These are phyloP conservation scores for Eulithis testata DNA, from an alignment of 2,888 invertebrate genomes.

Conservation along the genomic window DNA sequence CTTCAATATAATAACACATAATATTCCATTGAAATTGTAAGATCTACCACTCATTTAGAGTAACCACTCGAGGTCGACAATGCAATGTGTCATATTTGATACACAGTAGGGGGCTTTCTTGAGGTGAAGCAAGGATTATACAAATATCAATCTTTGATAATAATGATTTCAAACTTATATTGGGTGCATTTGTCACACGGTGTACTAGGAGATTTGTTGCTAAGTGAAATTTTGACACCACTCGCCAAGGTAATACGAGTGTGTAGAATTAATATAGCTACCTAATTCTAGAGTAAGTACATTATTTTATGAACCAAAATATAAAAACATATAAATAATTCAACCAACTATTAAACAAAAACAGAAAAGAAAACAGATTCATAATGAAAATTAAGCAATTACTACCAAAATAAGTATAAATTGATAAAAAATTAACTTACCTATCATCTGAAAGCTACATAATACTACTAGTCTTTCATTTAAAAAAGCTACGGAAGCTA, in stretches of 20 bases:
- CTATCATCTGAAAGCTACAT: too few species aligned
- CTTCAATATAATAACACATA: slow-evolving; percentile 39
- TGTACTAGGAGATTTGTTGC: background rate
- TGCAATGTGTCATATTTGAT: slow-evolving; percentile 68
- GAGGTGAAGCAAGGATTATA: slow-evolving; percentile 7
- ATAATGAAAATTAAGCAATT: too few species aligned
- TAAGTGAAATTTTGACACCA: too few species aligned
- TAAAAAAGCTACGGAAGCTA: slow-evolving; percentile 11
- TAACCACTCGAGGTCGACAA: slow-evolving; percentile 70
- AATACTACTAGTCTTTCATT: too few species aligned
- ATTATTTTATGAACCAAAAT: too few species aligned
- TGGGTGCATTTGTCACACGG: slow-evolving; percentile 26
- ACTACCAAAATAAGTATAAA: too few species aligned
- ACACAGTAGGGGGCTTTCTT: slow-evolving; percentile 35
- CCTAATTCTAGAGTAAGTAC: too few species aligned
- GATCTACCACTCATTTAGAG: slow-evolving; percentile 51
- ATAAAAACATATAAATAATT: too few species aligned
- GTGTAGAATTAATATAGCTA: too few species aligned
- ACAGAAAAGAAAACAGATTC: too few species aligned
- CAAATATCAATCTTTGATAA: background rate
- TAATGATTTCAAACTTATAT: slow-evolving; percentile 11
- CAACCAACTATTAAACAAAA: too few species aligned
- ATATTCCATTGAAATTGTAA: slow-evolving; percentile 53
- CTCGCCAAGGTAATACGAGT: too few species aligned
- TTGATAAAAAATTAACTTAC: background rate